Conservation (phyloP, 2,113 vertebrate species). For the Thamnophis sirtalis region DNA sequence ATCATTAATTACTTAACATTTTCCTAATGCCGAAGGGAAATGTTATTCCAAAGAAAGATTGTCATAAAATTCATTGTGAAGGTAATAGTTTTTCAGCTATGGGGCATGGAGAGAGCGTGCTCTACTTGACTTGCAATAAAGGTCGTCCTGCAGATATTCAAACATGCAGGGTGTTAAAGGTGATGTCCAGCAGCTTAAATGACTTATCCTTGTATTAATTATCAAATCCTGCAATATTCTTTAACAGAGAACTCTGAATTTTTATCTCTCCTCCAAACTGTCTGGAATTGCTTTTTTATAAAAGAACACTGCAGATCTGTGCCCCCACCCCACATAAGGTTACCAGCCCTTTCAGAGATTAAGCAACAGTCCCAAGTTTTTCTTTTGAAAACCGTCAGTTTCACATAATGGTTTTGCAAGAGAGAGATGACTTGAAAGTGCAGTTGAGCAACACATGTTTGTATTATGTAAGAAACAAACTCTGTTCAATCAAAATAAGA, state of each 20-base stretch:
- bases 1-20: not conserved
- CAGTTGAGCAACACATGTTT: not conserved
- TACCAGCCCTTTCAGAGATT: not conserved
- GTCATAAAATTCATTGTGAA: not conserved
- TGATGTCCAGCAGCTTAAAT: not conserved
- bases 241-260: not conserved
- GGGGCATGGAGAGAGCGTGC: not conserved
- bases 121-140: not conserved
- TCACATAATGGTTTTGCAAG: not conserved
- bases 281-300: not conserved
- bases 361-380: not conserved
- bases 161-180: not conserved
- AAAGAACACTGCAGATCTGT: not conserved
- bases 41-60: not conserved
- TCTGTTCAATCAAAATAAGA: not conserved
- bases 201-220: not conserved
- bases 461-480: not conserved
- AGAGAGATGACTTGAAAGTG: not conserved
- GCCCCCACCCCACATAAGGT: not conserved
- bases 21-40: not conserved
- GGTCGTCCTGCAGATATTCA: not conserved
- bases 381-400: not conserved
- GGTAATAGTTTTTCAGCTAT: not conserved
- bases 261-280: not conserved
- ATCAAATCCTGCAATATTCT: not conserved